Evolutionary conservation across 2,113 vertebrate genomes (phyloP).

Genomic region (Indri indri): DNA sequence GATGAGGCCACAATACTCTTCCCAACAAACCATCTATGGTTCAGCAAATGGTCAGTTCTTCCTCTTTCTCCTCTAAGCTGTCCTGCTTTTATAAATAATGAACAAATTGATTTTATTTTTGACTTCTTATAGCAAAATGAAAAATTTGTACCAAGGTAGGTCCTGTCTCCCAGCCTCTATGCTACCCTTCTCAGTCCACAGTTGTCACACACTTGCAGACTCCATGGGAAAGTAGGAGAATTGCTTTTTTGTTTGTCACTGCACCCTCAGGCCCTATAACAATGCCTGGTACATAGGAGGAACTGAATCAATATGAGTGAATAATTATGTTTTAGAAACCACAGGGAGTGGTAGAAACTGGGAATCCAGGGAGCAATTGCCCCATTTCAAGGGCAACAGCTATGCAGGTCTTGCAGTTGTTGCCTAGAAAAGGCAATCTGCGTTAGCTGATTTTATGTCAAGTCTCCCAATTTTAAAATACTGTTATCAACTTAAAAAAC

Average conservation of each 20-base stretch:
- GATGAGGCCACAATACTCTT: not conserved
- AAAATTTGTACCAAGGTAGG: not conserved
- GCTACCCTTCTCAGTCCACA: not conserved
- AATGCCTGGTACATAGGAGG: not conserved
- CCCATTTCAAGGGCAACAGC: constrained; percentile 22
- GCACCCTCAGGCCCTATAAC: not conserved
- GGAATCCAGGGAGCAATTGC: not conserved
- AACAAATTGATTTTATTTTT: constrained; percentile 46
- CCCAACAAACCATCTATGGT: not conserved
- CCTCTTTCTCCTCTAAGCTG: constrained; percentile 5
- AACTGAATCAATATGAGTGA: constrained; percentile 19
- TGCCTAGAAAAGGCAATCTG: not conserved
- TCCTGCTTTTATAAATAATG: constrained; percentile 40
- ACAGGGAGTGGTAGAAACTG: not conserved
- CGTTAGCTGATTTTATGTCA: not conserved
- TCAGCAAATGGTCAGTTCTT: constrained; percentile 37
- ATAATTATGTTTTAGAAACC: constrained; percentile 35
- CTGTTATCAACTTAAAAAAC: not conserved
- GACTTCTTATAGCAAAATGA: not conserved
- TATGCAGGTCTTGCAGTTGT: not conserved
- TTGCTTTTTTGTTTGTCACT: constrained; percentile 21
- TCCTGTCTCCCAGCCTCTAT: constrained; percentile 17
- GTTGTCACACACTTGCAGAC: not conserved
- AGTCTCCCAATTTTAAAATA: constrained; percentile 25
- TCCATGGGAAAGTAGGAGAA: constrained; percentile 3